phyloP scores from a whole-genome alignment of 2,888 invertebrate species.

The Athrips mouffetella region DNA sequence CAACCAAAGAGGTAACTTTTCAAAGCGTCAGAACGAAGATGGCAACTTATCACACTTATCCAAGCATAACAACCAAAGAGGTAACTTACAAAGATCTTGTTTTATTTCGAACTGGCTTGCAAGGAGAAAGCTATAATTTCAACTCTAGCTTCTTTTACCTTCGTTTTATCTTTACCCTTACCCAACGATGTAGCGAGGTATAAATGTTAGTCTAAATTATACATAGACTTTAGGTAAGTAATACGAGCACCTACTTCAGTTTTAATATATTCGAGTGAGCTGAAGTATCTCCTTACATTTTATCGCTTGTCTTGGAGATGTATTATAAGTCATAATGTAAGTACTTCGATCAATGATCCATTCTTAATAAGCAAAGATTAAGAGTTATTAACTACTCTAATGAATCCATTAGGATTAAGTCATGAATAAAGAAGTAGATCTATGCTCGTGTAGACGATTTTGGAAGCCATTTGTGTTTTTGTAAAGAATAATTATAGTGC shows the following conservation, averaged over 20 bases:
- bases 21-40: too few relatives aligned
- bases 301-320: neutral
- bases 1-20: too few relatives aligned
- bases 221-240: neutral
- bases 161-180: neutral
- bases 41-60: too few relatives aligned
- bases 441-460: too few relatives aligned
- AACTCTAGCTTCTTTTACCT: too few relatives aligned
- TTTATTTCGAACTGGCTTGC: too few relatives aligned
- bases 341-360: conserved; percentile 5
- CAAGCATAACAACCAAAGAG: too few relatives aligned
- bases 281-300: neutral
- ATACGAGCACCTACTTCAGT: neutral
- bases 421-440: neutral
- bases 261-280: neutral
- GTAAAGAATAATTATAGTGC: too few relatives aligned
- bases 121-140: too few relatives aligned
- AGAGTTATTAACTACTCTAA: conserved; percentile 4
- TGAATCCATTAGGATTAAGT: conserved; percentile 9
- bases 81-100: too few relatives aligned
- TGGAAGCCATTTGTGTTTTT: too few relatives aligned
- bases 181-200: neutral
- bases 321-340: neutral
- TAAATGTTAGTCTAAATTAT: neutral
- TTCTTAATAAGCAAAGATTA: conserved; percentile 6